phyloP scores from a whole-genome alignment of 2,888 invertebrate genomes.

The Drosophila peninsularis region DNA sequence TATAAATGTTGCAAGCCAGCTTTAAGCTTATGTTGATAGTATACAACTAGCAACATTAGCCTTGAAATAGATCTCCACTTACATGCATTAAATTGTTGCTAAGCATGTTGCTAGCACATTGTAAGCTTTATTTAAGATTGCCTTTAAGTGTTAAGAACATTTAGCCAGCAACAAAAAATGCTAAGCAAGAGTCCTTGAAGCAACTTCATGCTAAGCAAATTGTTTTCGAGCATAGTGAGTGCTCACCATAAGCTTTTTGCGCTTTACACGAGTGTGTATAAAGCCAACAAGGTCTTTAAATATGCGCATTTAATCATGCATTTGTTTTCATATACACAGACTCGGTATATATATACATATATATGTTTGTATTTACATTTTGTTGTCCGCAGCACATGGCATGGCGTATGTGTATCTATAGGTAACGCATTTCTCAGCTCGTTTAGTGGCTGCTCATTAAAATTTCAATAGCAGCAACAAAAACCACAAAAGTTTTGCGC shows the following conservation, averaged over 20 bases:
- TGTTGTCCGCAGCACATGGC: constrained; percentile 19
- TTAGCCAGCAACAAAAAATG: background rate
- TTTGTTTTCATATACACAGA: constrained; percentile 17
- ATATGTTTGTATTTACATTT: constrained; percentile 18
- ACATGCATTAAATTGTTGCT: background rate
- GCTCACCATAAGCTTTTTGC: background rate
- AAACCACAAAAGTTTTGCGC: constrained; percentile 18
- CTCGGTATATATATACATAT: background rate
- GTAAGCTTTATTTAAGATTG: too few relatives aligned
- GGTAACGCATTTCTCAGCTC: constrained; percentile 24
- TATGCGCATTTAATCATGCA: constrained; percentile 41
- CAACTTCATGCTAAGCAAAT: background rate
- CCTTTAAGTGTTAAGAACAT: background rate
- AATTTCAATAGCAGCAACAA: constrained; percentile 51
- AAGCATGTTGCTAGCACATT: background rate
- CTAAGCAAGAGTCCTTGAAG: background rate
- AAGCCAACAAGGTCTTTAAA: constrained; percentile 33
- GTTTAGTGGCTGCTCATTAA: constrained; percentile 54
- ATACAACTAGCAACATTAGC: background rate
- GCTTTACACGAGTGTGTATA: background rate
- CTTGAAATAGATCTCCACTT: background rate
- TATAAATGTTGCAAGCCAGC: background rate
- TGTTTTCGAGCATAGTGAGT: background rate
- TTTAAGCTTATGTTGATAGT: background rate
- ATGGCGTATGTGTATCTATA: background rate